Evolutionary conservation across 1,140 invertebrate species (phyloP).

Genomic region (Aphidius ervi): DNA sequence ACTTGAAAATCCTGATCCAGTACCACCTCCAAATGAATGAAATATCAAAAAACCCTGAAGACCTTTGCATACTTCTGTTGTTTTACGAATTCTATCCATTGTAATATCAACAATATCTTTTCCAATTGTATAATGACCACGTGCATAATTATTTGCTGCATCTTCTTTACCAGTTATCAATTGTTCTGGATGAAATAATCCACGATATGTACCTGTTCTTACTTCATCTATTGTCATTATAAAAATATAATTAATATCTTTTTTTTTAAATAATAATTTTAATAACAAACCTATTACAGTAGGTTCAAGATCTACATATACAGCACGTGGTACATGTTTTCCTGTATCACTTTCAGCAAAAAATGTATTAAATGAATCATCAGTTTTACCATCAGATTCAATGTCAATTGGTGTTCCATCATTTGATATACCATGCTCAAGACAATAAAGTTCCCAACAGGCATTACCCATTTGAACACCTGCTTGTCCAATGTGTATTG

Average conservation of each 20-base stretch:
- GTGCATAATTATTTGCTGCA: conserved; percentile 46
- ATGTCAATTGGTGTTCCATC: conserved; percentile 56
- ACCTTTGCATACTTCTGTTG: conserved; percentile 57
- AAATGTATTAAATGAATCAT: conserved; percentile 64
- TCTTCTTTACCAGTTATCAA: conserved; percentile 68
- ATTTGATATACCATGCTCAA: conserved; percentile 67
- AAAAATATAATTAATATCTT: background rate
- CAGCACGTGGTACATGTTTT: conserved; percentile 59
- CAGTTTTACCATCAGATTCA: conserved; percentile 42
- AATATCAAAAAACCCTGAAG: conserved; percentile 77
- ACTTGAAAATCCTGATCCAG: conserved; percentile 57
- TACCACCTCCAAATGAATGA: conserved; percentile 87
- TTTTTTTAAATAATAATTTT: background rate
- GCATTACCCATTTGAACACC: conserved; percentile 71
- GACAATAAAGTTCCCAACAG: conserved; percentile 63
- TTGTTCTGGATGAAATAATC: conserved; percentile 65
- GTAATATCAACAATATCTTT: conserved; percentile 53
- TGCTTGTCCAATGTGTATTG: conserved; percentile 67
- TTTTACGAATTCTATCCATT: conserved; percentile 42
- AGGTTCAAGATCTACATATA: conserved; percentile 64
- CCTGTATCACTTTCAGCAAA: conserved; percentile 60
- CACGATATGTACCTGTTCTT: conserved; percentile 61
- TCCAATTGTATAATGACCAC: conserved; percentile 65
- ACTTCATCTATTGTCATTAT: conserved; percentile 56
- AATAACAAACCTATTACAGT: conserved; percentile 53